Evolutionary conservation across 2,113 vertebrate species (phyloP), one percentile per base, ranked within the genome.

Genomic region (Hippotragus niger): DNA sequence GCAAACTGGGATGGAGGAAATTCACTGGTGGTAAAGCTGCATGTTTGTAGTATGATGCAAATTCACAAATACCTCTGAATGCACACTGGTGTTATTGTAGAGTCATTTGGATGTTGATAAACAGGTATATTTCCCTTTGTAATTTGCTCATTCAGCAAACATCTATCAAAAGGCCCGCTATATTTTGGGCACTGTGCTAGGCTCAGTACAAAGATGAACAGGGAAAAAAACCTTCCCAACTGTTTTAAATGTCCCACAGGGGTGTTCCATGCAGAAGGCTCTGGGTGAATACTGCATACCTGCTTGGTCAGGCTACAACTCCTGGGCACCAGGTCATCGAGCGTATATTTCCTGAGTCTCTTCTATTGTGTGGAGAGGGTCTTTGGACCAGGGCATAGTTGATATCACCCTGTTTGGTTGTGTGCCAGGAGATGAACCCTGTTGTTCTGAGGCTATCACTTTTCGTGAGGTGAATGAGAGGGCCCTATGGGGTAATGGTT

Each of bases 21-120:
- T 97, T 98, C 97, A 86, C n/a, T 82, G 40, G 58, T 94, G 58
- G 95, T 95, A 92, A 96, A 96, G 96, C 88, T 33, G 60, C 55
- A 82, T 58, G 29, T 60, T 97, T 94, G 36, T 80, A 97, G 95
- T 94, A 74, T 7, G 94, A 92, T 95, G 64, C 97, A 98, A 97
- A 33, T 60, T 91, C 86, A 88, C 95, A 97, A 95, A 95, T 94
- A 95, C 83, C 92, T 95, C 53, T 55, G 71, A 96, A 87, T 40
- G 67, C 27, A n/a, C 23, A 15, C 45, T 12, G 36, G 71, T 81
- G 25, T 83, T 92, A 85, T 94, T 84, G 62, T 29, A 47, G 62
- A 76, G 64, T 90, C 82, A 85, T 94, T 96, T 88, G 86, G 93
- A 94, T 86, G 60, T 89, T 94, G 96, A 97, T 89, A 91, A 95